Percentiles rank a stretch among this genome's conserved stretches.
Conservation (phyloP, 1,140 invertebrate genomes). For the Pogonognathellus flavescens region DNA sequence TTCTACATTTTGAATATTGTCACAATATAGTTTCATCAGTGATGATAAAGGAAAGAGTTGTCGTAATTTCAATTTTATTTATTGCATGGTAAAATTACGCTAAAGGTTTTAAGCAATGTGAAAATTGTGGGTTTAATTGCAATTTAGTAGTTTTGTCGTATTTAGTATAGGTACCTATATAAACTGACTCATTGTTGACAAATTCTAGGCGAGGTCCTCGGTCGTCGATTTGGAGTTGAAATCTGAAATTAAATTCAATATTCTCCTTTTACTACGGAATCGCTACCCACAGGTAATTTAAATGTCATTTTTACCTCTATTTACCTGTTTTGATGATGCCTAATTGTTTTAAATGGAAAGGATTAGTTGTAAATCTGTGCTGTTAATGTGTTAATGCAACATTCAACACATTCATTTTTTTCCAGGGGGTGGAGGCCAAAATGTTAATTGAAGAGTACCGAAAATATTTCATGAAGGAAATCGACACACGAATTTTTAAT, state of each 20-base stretch:
- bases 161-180: background rate
- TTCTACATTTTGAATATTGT: no score
- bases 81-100: no score
- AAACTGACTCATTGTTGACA: no score
- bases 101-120: no score
- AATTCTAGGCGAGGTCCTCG: background rate
- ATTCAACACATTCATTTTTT: background rate
- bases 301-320: background rate
- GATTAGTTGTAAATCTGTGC: background rate
- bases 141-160: background rate
- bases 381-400: background rate
- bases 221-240: background rate
- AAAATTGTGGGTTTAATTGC: no score
- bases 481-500: conserved; percentile 55
- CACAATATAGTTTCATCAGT: no score
- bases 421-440: background rate
- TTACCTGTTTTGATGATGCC: background rate
- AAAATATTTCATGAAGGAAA: conserved; percentile 43
- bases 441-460: background rate
- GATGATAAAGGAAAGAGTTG: no score
- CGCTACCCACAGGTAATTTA: conserved; percentile 55
- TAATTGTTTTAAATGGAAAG: background rate
- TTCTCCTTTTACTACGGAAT: conserved; percentile 57
- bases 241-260: conserved; percentile 51
- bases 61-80: no score